phyloP scores from a whole-genome alignment of 2,797 vertebrate species.

The Hemitrygon akajei region DNA sequence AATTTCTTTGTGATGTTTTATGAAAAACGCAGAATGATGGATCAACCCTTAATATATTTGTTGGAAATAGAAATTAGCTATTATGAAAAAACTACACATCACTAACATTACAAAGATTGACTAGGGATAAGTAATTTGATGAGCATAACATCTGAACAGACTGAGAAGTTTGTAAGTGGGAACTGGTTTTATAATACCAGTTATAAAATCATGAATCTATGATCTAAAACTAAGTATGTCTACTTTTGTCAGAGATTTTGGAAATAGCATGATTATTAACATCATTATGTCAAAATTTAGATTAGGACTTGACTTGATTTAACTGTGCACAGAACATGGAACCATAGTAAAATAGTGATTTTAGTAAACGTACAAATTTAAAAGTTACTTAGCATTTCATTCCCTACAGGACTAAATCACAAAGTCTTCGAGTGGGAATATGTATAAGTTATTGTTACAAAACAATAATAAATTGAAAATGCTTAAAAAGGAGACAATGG shows the following conservation, averaged over 20 bases:
- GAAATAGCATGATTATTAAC: not conserved
- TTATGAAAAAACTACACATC: not conserved
- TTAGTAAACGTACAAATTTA: not conserved
- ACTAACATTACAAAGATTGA: not conserved
- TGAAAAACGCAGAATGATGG: slow-evolving; percentile 3
- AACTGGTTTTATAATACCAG: not conserved
- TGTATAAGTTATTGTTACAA: not conserved
- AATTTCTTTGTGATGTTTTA: slow-evolving; percentile 12
- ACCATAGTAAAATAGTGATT: not conserved
- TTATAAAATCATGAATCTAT: too few relatives aligned
- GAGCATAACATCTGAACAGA: not conserved
- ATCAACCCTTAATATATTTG: not conserved
- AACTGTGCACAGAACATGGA: not conserved
- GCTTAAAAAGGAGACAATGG: not conserved
- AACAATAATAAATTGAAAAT: slow-evolving; percentile 7
- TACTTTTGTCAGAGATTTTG: too few relatives aligned
- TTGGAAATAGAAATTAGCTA: slow-evolving; percentile 23
- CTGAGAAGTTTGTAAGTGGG: not conserved
- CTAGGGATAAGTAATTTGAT: not conserved
- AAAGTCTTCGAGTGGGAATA: not conserved
- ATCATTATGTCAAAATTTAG: not conserved
- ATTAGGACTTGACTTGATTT: not conserved
- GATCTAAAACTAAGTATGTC: too few relatives aligned
- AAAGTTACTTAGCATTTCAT: not conserved
- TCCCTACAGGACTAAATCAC: not conserved